Base-by-base conservation (phyloP, 2,113 vertebrate genomes). In the Dicaeum eximium region DNA sequence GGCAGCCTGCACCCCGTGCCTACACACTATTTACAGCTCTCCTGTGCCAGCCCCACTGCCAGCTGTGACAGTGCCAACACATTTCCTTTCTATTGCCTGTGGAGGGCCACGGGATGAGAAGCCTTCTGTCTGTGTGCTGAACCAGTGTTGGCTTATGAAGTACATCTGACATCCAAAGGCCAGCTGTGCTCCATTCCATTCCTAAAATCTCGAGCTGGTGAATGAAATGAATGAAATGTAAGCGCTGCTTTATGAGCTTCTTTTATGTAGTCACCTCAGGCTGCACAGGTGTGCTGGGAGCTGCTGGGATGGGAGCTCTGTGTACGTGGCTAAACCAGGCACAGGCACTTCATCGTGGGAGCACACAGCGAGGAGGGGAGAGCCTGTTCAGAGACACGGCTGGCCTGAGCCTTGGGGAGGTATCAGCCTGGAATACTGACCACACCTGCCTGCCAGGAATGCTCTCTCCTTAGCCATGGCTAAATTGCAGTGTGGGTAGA, bases 181-280 rank as follows among this genome's bases (percentile, higher is more conserved):
- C 96, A 96, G 93, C 96, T 96, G 94, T 81, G 95, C 77, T 86
- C 92, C 28, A 2, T 86, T 94, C 95, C 95, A 81, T 67, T 82
- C 86, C 90, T 48, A 37, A 96, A 80, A 75, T 88, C 90, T 84
- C 5, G 2, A 93, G 82, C 88, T 0, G 16, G n/a, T 92, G 90
- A 92, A 93, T 88, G 72, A 95, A 95, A 94, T 84, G 90, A 93
- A 92, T 94, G 92, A 94, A 95, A 91, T 69, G 90, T 10, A 94
- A 88, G 82, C 2, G 0, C 93, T 75, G 88, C 88, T 94, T 95
- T 91, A 96, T 90, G 65, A 84, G 80, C 35, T 75, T 48, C 95
- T 96, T 96, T 96, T 45, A 95, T 95, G 93, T 86, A 96, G 93
- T 92, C 86, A 97, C 95, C 96, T 96, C 94, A 0, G 96, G 96